Percentiles rank a stretch among this genome's conserved stretches.
Conservation (phyloP, 2,797 vertebrate species). For the Microcaecilia unicolor region DNA sequence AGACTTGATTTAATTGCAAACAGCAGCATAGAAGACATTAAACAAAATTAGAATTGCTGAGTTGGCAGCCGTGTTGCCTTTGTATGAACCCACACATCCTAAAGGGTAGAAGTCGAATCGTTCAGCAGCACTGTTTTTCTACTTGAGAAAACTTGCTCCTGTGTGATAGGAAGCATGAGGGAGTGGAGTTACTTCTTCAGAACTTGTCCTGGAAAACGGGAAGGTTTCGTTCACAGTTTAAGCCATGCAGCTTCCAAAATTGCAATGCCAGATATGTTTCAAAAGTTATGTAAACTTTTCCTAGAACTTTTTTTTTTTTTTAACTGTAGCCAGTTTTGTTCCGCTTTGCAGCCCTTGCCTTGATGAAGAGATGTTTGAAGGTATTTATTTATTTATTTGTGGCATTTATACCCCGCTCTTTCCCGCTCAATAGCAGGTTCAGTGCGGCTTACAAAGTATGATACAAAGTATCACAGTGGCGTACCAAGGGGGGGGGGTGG, state of each 20-base stretch:
- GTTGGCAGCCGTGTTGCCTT: conserved; percentile 37
- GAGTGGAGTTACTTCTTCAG: conserved; percentile 23
- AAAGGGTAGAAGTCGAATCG: conserved; percentile 47
- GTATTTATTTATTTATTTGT: no score
- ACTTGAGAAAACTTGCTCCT: conserved; percentile 30
- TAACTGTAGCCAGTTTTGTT: no score
- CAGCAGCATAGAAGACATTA: conserved; percentile 16
- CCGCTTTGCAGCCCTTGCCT: no score
- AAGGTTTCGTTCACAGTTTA: no score
- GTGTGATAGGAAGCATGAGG: conserved; percentile 25
- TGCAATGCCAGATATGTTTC: conserved; percentile 11
- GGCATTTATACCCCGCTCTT: no score
- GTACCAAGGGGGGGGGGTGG: no score
- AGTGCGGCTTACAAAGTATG: no score
- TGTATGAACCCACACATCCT: conserved; percentile 21
- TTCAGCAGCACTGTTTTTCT: conserved; percentile 18
- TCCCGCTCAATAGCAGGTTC: no score
- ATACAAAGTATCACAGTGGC: no score
- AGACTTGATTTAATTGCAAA: conserved; percentile 13
- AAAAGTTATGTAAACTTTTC: conserved; percentile 35
- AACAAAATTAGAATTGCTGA: conserved; percentile 31
- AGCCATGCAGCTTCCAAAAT: conserved; percentile 33
- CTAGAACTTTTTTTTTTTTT: no score
- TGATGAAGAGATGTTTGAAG: no score
- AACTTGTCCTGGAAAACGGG: no score